phyloP scores from a whole-genome alignment of 2,888 invertebrate genomes.

The Hydrotaea cyrtoneurina region DNA sequence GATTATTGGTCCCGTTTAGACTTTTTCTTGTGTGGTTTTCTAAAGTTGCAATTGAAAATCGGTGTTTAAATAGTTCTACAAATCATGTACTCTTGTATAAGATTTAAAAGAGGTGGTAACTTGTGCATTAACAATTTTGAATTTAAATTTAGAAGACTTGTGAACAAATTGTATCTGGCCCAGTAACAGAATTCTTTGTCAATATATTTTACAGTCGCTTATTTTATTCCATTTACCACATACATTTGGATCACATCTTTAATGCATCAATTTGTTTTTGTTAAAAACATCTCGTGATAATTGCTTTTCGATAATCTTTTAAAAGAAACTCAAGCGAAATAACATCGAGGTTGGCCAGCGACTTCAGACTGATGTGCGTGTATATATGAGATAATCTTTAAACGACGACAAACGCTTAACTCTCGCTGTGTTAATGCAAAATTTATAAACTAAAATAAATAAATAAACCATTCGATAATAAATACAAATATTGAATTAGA shows the following conservation, averaged over 20 bases:
- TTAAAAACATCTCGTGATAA: not conserved
- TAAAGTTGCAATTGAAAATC: too few species aligned
- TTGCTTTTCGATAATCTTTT: not conserved
- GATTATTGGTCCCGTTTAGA: too few species aligned
- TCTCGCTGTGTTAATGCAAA: not conserved
- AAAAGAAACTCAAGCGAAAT: not conserved
- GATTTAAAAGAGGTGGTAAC: too few species aligned
- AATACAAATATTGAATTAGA: not conserved
- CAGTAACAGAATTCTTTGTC: too few species aligned
- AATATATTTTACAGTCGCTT: too few species aligned
- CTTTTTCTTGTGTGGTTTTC: too few species aligned
- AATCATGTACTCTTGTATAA: too few species aligned
- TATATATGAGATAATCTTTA: not conserved
- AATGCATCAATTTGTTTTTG: not conserved
- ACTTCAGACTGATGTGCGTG: not conserved
- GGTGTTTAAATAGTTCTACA: too few species aligned
- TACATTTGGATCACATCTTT: not conserved
- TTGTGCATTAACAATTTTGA: too few species aligned
- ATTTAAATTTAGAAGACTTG: too few species aligned
- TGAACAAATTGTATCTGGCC: too few species aligned
- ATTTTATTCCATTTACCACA: too few species aligned
- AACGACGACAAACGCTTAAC: not conserved
- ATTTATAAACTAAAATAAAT: constrained; percentile 22
- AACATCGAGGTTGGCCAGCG: not conserved
- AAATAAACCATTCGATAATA: constrained; percentile 17